Base-by-base conservation (phyloP, 2,888 invertebrate species). In the Synergus japonicus region DNA sequence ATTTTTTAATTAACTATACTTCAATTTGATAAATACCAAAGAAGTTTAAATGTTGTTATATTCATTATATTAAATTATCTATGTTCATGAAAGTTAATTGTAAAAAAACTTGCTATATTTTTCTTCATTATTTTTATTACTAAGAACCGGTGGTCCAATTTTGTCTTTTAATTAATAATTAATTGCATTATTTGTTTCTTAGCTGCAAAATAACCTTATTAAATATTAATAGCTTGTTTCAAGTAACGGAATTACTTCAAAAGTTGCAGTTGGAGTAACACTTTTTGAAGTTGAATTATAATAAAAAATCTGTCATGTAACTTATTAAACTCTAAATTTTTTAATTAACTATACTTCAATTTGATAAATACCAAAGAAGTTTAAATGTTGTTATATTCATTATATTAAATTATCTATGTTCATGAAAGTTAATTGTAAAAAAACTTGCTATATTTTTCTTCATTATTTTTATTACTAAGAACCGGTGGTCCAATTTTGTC, bases 401-500 rank as follows among this genome's bases (percentile, higher is more conserved):
- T 29, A 29, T 29, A 29, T 29, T 29, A 29, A 29, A 29, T 29
- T 29, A 29, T 29, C 22, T 29, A 29, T 29, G 22, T 2, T 29
- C 22, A 29, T 29, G 22, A 29, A 29, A 29, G 1, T 29, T 29
- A 29, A 29, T 29, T 29, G 22, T 29, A 29, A 29, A 54, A n/a
- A 8, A 9, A 4, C 2, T n/a, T 4, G 54, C 15, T 54, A 54
- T n/a, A 54, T 54, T 54, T 54, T n/a, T n/a, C 7, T 7, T n/a
- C n/a, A 54, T 8, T 54, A 8, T n/a, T 54, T n/a, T 54, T 54
- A 4, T 54, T 54, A 7, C 7, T n/a, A 5, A n/a, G n/a, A n/a
- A n/a, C 54, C n/a, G 54, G 54, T 54, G n/a, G n/a, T 54, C n/a
- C n/a, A 54, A n/a, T 54, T n/a, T 54, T 54, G 54, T n/a, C 13